Conservation (phyloP, 2,797 vertebrate genomes). For the Rhinoraja longicauda region DNA sequence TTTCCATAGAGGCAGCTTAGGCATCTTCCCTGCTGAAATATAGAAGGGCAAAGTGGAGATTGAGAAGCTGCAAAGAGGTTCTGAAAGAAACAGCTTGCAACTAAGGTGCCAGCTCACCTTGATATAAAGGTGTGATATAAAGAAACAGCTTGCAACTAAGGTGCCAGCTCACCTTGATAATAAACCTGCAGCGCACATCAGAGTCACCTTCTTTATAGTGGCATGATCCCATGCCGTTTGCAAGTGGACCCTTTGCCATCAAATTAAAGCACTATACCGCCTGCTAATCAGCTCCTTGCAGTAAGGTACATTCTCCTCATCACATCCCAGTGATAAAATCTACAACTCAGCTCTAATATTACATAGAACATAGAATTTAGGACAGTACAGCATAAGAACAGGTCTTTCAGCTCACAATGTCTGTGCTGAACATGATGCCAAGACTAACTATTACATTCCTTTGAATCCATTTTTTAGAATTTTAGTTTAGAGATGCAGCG, state of each 20-base stretch:
- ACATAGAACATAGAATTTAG: not conserved
- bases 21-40: no score
- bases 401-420: no score
- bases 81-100: not conserved
- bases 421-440: no score
- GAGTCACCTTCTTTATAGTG: not conserved
- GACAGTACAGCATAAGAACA: no score
- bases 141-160: not conserved
- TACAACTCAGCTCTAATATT: not conserved
- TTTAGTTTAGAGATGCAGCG: no score
- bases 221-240: not conserved
- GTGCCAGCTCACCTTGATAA: no score
- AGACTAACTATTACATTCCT: no score
- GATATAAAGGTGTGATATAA: no score
- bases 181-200: not conserved
- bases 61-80: not conserved
- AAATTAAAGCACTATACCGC: not conserved
- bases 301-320: not conserved
- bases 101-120: not conserved
- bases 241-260: not conserved
- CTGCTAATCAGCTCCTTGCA: not conserved
- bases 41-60: not conserved
- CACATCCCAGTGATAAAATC: not conserved
- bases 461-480: no score
- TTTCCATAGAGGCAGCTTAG: not conserved